Evolutionary conservation across 1,140 invertebrate genomes (phyloP), one percentile per base, ranked within the genome.

Genomic region (Cepaea nemoralis): DNA sequence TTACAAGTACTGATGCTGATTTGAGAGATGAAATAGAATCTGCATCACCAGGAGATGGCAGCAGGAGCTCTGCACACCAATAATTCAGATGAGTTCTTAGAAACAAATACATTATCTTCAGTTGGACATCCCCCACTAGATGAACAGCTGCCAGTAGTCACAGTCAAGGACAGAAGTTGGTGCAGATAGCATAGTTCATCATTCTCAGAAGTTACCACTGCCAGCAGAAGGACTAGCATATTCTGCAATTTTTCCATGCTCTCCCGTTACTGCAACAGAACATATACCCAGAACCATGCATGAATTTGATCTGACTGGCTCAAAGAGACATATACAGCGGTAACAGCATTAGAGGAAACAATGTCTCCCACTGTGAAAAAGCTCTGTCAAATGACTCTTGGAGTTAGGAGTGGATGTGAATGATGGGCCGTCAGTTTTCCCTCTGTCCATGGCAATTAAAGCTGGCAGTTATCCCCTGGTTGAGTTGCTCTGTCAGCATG

Each of bases 251-350:
- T 55, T 14, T 55, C 50, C 50, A 14, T 22, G 24, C 50, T 22
- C 50, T 55, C 24, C 50, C 5, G 5, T 2, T 5, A 63, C 6
- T 31, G 5, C 59, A 31, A 2, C 6, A 27, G 27, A 31, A 27
- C 2, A 31, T 19, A 63, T 19, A 31, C 27, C 16, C 59, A 63
- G 33, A 63, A 31, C 59, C 12, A 6, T 31, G 5, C 59, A 63
- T 31, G 59, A 63, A 6, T 19, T 27, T 31, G 59, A 31, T 31
- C 19, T 31, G 27, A 63, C 2, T 31, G 27, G 59, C 22, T 31
- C 59, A 63, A 63, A 63, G 59, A 63, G 59, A 63, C 59, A 31
- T 63, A 22, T n/a, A n/a, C n/a, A n/a, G n/a, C n/a, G n/a, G n/a
- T n/a, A 27, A 12, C 59, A 63, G 27, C 59, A 63, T 2, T 31